Base-by-base conservation (phyloP, 2,888 invertebrate species). In the Thecocarcelia acutangulata region DNA sequence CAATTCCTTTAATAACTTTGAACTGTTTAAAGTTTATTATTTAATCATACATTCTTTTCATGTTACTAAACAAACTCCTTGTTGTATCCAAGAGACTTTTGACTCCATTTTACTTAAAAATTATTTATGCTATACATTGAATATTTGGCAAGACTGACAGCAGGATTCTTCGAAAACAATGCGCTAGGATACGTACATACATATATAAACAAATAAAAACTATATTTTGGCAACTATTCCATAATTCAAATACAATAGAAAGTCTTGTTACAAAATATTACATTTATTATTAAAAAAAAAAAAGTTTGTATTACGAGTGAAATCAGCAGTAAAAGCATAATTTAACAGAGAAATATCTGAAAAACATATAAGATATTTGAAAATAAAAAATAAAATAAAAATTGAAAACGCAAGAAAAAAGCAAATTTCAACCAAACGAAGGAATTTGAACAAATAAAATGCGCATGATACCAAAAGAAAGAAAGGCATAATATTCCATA, bases 401-500 rank as follows among this genome's bases (percentile, higher is more conserved):
- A 75, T n/a, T n/a, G n/a, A 64, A 73, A 50, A n/a, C 44, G 58
- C 48, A 69, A 70, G 12, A 33, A 54, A 72, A 28, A n/a, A 13
- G n/a, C n/a, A n/a, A n/a, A n/a, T n/a, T n/a, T 68, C 8, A 40
- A 80, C 33, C 50, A 54, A 72, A 54, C 40, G 42, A 68, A 69
- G 58, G 66, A 74, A 50, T 13, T 48, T 75, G 12, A 33, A 33
- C 72, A 69, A 75, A 77, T 73, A 70, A 69, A 83, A 73, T 77
- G 75, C 80, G 70, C 76, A 76, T 80, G 72, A 76, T 69, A 74
- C 44, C 50, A 61, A 66, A 24, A 63, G 48, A 68, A 64, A 33
- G 68, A n/a, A n/a, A n/a, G 68, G 42, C 33, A 52, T n/a, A 76
- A 54, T 48, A 72, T 28, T 56, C 59, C 59, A 63, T 54, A 15